Conservation (phyloP, 2,888 invertebrate genomes). For the Drosophila conformis region DNA sequence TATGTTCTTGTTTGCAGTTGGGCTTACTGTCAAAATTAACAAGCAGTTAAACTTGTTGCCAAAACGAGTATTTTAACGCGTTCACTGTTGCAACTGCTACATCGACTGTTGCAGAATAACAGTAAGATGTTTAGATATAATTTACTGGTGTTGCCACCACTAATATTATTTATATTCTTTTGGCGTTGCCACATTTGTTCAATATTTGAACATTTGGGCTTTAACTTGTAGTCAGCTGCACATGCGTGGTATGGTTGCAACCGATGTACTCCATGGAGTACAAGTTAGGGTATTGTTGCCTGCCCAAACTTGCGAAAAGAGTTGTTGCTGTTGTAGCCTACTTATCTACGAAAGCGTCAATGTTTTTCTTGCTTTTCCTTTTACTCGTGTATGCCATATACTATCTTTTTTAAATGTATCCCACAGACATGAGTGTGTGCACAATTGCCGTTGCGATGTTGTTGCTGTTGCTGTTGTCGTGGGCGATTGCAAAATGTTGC, state of each 20-base stretch:
- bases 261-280: background rate
- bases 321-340: conserved; percentile 35
- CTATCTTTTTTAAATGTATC: conserved; percentile 29
- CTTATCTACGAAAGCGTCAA: conserved; percentile 48
- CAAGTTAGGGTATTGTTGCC: conserved; percentile 9
- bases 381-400: conserved; percentile 27
- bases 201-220: background rate
- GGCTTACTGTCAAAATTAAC: background rate
- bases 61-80: background rate
- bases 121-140: background rate
- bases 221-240: background rate
- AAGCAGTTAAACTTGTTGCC: background rate
- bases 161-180: background rate
- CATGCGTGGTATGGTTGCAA: background rate
- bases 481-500: conserved; percentile 52
- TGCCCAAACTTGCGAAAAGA: conserved; percentile 25
- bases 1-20: background rate
- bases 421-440: conserved; percentile 17
- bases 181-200: background rate
- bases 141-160: background rate
- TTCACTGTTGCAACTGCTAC: background rate
- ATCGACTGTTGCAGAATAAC: background rate
- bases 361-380: conserved; percentile 44
- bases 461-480: conserved; percentile 26
- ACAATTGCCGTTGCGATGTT: background rate